These are phyloP conservation scores for Novumbra hubbsi DNA, from an alignment of 2,797 vertebrate genomes.

Conservation along the genomic window DNA sequence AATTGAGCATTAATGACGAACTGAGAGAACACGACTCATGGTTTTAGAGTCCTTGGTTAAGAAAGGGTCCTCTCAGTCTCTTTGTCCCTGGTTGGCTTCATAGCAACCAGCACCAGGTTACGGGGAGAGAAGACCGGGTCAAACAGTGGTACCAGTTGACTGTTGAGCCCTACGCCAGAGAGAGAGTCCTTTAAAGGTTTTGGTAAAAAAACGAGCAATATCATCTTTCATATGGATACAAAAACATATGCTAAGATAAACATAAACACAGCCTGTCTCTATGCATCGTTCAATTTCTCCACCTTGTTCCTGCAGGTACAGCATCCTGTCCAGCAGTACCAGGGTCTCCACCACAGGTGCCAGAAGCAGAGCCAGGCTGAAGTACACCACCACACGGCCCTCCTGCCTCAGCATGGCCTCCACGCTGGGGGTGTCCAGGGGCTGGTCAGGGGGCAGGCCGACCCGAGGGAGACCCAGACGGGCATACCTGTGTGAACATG, in stretches of 20 bases:
- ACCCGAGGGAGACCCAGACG: slow-evolving; percentile 78
- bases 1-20: not conserved
- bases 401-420: slow-evolving; percentile 77
- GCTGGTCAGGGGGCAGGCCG: slow-evolving; percentile 70
- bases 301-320: slow-evolving; percentile 91
- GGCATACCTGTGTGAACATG: slow-evolving; percentile 77
- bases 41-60: not conserved
- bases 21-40: not conserved
- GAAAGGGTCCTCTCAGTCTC: not conserved
- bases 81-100: slow-evolving; percentile 58
- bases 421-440: slow-evolving; percentile 65
- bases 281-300: slow-evolving; percentile 16
- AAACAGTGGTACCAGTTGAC: slow-evolving; percentile 86
- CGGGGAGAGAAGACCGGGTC: slow-evolving; percentile 85
- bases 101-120: slow-evolving; percentile 88
- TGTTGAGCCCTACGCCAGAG: slow-evolving; percentile 75
- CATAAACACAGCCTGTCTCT: not conserved
- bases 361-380: slow-evolving; percentile 83
- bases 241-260: not conserved
- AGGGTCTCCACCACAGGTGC: slow-evolving; percentile 89
- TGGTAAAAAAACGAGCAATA: not conserved
- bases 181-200: slow-evolving; percentile 12
- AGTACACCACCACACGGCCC: slow-evolving; percentile 85
- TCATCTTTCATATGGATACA: not conserved
- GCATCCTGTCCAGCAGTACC: slow-evolving; percentile 87